Evolutionary conservation across 2,888 invertebrate species (phyloP), one percentile per base, ranked within the genome.

Genomic region (Latrodectus elegans): DNA sequence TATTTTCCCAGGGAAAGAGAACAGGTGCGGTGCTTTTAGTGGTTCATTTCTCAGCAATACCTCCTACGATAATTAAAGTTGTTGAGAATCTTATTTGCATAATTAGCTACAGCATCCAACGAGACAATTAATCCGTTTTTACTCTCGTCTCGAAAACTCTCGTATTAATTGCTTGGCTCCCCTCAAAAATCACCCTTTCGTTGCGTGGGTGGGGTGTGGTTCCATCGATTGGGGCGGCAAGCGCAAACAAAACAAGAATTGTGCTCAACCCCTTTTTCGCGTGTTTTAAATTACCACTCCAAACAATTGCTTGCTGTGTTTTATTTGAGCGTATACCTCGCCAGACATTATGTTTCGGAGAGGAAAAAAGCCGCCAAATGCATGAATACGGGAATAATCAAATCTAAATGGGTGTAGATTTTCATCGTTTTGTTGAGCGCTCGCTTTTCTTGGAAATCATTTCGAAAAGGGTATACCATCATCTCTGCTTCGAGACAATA

Each of bases 51-150:
- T 73, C 73, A 73, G 53, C n/a, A 53, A 49, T 55, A 53, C 17
- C 22, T 53, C 64, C 72, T 26, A 51, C 53, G 22, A 65, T 86
- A 80, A 86, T 86, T 86, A 86, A 76, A 80, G 86, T 86, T 86
- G 86, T 86, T 86, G 86, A 86, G 86, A 80, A 80, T 71, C 80
- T 80, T 74, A 86, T 86, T 86, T 86, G 80, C 86, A 86, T 86
- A 86, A 86, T 84, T 84, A 84, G 84, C 73, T 52, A 68, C 75
- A 83, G 22, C 75, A 68, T 49, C 74, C 73, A 26, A 79, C 76
- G 86, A 76, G 80, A 86, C 86, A 86, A 86, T 86, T 86, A 86
- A 86, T 80, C 76, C 86, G 86, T 86, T 86, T 86, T 86, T 86
- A 85, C 85, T 52, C 80, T 49, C 72, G 12, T 72, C 38, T 51